Evolutionary conservation across 2,888 invertebrate species (phyloP), one percentile per base, ranked within the genome.

Genomic region (Bedellia somnulentella): DNA sequence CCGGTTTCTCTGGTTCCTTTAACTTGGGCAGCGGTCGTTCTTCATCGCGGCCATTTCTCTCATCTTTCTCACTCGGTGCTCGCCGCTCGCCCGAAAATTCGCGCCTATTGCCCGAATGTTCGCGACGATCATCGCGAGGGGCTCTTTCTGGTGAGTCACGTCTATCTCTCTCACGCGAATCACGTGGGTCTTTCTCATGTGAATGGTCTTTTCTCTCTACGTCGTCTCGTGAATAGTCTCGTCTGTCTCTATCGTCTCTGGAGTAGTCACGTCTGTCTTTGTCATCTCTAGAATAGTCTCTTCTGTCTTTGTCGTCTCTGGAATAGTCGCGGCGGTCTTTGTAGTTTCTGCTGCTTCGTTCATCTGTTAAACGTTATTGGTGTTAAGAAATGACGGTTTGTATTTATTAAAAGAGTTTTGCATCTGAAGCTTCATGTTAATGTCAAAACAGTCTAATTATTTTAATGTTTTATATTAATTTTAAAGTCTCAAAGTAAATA

Each of bases 1-100:
- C 86, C 52, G 87, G 86, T 61, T 84, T 81, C 54, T 85, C 82
- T 41, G 83, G 82, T 57, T 86, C 85, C 52, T 82, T 83, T 47
- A 85, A 66, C 62, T 87, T 87, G 50, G 88, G 87, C 83, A 88
- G 79, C 42, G 62, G 52, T 36, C 49, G 57, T 39, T 67, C 67
- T 9, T 57, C 53, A 34, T 58, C 53, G 44, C 60, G 60, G 35
- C 63, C 62, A 45, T 34, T 33, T 29, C 25, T 28, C 26, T 18
- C 18, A 5, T 18, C 18, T 9, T 18, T 18, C 18, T 9, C 18
- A 9, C 9, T 18, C 5, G 18, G 18, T n/a, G n/a, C n/a, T 9
- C 37, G 42, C 6, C 40, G 31, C 9, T 43, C 41, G 26, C 36
- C 33, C 2, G 43, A 36, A 17, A 38, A 38, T 13, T 37, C 41